These are phyloP conservation scores for Pararge aegeria DNA, from an alignment of 1,140 invertebrate genomes.

Conservation along the genomic window DNA sequence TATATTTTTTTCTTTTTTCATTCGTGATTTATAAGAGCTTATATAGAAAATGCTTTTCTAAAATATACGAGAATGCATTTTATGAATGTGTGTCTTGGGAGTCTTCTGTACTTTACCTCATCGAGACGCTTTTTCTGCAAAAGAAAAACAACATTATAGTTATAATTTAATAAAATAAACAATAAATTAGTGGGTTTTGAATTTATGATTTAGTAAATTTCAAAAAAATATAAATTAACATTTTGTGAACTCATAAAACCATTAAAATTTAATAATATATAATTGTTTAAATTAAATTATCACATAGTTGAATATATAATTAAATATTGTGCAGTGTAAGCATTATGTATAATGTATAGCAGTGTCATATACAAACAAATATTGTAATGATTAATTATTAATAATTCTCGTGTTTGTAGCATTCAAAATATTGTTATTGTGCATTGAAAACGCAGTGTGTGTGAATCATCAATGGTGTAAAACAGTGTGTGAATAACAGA, in stretches of 20 bases:
- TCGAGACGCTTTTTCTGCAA: constrained; percentile 80
- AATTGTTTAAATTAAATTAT: neutral
- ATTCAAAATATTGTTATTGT: neutral
- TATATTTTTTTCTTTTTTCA: too few relatives aligned
- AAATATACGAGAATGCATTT: too few relatives aligned
- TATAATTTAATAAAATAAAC: neutral
- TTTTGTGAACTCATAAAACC: neutral
- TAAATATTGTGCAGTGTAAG: constrained; percentile 7
- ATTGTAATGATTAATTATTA: neutral
- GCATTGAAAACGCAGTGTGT: neutral
- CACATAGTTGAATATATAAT: neutral
- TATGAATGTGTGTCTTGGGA: too few relatives aligned
- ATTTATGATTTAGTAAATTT: constrained; percentile 1
- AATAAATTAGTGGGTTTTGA: neutral
- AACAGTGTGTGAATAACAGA: constrained; percentile 1
- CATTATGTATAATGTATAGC: neutral
- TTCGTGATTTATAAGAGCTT: too few relatives aligned
- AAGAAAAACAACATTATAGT: constrained; percentile 46
- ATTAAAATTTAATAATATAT: neutral
- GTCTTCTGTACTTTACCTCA: constrained; percentile 70
- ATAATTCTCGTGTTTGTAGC: neutral
- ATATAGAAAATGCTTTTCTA: too few relatives aligned
- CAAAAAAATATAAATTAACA: neutral
- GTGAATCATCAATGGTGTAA: neutral
- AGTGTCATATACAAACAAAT: neutral